These are phyloP conservation scores for Lycia hirtaria DNA, from an alignment of 2,888 invertebrate genomes.

Conservation along the genomic window DNA sequence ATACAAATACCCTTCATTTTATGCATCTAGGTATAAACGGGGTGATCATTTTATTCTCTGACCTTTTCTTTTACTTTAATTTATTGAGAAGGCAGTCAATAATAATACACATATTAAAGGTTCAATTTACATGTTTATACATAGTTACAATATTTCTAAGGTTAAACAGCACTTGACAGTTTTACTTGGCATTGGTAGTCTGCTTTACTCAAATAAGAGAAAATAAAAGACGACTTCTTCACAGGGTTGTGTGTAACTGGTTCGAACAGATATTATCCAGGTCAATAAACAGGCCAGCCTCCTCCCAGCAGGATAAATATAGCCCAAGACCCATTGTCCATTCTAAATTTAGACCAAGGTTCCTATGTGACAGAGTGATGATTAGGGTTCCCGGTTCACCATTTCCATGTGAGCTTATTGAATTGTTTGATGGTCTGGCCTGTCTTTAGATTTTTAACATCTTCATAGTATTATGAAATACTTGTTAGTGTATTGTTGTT, in stretches of 20 bases:
- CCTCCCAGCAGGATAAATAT: slow-evolving; percentile 40
- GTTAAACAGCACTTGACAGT: no score
- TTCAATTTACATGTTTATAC: neutral
- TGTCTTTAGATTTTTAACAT: slow-evolving; percentile 2
- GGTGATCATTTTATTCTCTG: no score
- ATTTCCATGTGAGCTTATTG: slow-evolving; percentile 48
- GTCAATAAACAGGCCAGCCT: slow-evolving; percentile 41
- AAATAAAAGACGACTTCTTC: neutral
- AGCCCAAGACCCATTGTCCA: slow-evolving; percentile 25
- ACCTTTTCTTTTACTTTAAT: no score
- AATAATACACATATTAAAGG: neutral
- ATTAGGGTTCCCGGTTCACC: slow-evolving; percentile 58
- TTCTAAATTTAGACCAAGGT: slow-evolving; percentile 58
- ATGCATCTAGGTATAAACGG: no score
- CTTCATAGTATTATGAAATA: neutral
- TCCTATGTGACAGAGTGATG: slow-evolving; percentile 41
- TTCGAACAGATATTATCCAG: slow-evolving; percentile 14
- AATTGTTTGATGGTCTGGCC: slow-evolving; percentile 31
- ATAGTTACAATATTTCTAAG: no score
- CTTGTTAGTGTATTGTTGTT: no score
- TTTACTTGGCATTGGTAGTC: no score
- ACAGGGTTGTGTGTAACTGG: slow-evolving; percentile 7
- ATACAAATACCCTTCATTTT: no score
- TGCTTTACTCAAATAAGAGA: no score
- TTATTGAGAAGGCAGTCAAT: neutral